Evolutionary conservation across 2,888 invertebrate species (phyloP), one percentile per base, ranked within the genome.

Genomic region (Tachystola acroxantha): DNA sequence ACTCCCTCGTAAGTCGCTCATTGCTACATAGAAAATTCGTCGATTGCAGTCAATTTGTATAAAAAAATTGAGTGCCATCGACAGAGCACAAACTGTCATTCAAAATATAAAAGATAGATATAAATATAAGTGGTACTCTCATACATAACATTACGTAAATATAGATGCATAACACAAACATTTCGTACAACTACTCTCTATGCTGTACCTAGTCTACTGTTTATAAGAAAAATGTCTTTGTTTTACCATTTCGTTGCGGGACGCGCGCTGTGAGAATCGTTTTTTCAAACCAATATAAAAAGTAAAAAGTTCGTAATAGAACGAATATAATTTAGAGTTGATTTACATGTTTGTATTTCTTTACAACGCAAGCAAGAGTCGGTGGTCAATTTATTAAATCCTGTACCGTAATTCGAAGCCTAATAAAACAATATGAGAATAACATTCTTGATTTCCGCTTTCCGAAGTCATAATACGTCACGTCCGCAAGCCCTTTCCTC

Each of bases 91-190:
- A 48, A 59, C 71, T 70, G 70, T 72, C 71, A 62, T 59, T 61
- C 48, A 64, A 48, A 53, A 45, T 41, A 45, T 40, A 41, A 46
- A 53, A 45, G 40, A 43, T 41, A 40, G 45, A 50, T n/a, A 45
- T 48, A 63, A 45, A 45, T 48, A 63, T 42, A 38, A 39, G 44
- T 55, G 52, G 50, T 57, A 64, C 50, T 64, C 47, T 57, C 61
- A 68, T 72, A 77, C 53, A 68, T 70, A 72, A 77, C 54, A 68
- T n/a, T 70, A 72, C 46, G 45, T 66, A 70, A 46, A 67, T 57
- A 70, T 59, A 71, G 55, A 76, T 71, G 70, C 75, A 72, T 65
- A 45, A 71, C 71, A 79, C 74, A 74, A 71, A 73, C 71, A 54
- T 55, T 62, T 67, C 65, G 50, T 65, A 69, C 66, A 64, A 70